Evolutionary conservation across 2,797 vertebrate species (phyloP).

Genomic region (Miichthys miiuy): DNA sequence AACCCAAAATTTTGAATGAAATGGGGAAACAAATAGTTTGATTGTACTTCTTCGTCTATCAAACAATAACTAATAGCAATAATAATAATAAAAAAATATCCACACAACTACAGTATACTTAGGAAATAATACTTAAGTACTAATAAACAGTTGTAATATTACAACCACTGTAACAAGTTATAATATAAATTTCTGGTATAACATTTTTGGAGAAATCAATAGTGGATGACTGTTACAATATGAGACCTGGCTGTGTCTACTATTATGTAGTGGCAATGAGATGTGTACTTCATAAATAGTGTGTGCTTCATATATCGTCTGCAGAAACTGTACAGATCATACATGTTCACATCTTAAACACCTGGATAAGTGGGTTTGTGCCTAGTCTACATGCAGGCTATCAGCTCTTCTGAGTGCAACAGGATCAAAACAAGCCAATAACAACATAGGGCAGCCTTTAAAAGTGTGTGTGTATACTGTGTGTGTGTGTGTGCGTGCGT

Average conservation of each 20-base stretch:
- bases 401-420: constrained; percentile 70
- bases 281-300: constrained; percentile 69
- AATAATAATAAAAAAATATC: constrained; percentile 51
- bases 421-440: constrained; percentile 76
- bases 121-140: constrained; percentile 70
- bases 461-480: constrained; percentile 47
- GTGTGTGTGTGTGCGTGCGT: constrained; percentile 33
- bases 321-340: constrained; percentile 66
- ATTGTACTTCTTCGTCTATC: constrained; percentile 69
- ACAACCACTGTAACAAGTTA: constrained; percentile 71
- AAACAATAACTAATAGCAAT: constrained; percentile 65
- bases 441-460: constrained; percentile 57
- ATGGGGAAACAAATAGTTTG: constrained; percentile 54
- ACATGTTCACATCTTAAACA: constrained; percentile 73
- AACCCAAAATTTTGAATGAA: constrained; percentile 56
- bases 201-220: constrained; percentile 65
- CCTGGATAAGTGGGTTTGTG: constrained; percentile 69
- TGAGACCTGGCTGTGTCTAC: constrained; percentile 53
- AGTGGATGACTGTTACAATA: constrained; percentile 53
- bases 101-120: constrained; percentile 62
- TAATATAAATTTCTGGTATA: constrained; percentile 57
- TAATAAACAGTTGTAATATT: constrained; percentile 68
- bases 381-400: constrained; percentile 79
- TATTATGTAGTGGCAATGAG: constrained; percentile 53
- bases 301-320: constrained; percentile 78